Percentiles rank a stretch among this genome's conserved stretches.
These are phyloP conservation scores for Bombus pyrosoma DNA, from an alignment of 1,140 invertebrate species.

Conservation along the genomic window DNA sequence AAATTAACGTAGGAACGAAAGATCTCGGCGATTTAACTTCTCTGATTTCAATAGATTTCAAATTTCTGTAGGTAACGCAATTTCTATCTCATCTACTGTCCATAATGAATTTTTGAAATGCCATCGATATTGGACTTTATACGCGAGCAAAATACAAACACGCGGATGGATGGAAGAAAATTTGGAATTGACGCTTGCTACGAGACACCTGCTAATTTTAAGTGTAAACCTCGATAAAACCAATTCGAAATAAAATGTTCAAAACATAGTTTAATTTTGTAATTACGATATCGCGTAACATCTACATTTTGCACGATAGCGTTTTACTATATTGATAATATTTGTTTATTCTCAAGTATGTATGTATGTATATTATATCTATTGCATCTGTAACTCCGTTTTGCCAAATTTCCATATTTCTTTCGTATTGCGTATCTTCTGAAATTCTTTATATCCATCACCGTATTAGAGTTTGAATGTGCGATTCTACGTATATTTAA, in stretches of 20 bases:
- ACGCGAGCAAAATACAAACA: too few species aligned
- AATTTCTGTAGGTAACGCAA: not conserved
- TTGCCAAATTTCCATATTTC: too few species aligned
- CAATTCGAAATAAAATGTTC: not conserved
- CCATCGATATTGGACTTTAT: not conserved
- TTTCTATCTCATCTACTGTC: not conserved
- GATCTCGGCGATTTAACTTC: not conserved
- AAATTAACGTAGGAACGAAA: not conserved
- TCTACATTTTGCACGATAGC: not conserved
- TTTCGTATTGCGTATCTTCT: too few species aligned
- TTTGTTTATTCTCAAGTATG: too few species aligned
- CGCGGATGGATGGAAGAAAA: not conserved
- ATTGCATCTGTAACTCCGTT: too few species aligned
- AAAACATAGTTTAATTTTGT: not conserved
- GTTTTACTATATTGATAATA: too few species aligned
- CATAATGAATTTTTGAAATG: not conserved
- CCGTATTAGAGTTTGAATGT: too few species aligned
- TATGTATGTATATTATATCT: too few species aligned
- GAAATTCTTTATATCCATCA: not conserved
- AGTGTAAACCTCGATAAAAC: not conserved
- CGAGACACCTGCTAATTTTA: too few species aligned
- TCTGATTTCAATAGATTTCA: not conserved
- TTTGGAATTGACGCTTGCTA: not conserved
- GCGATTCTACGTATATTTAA: not conserved
- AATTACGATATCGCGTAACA: too few species aligned